Evolutionary conservation across 2,797 vertebrate genomes (phyloP).

Genomic region (Salmo trutta): DNA sequence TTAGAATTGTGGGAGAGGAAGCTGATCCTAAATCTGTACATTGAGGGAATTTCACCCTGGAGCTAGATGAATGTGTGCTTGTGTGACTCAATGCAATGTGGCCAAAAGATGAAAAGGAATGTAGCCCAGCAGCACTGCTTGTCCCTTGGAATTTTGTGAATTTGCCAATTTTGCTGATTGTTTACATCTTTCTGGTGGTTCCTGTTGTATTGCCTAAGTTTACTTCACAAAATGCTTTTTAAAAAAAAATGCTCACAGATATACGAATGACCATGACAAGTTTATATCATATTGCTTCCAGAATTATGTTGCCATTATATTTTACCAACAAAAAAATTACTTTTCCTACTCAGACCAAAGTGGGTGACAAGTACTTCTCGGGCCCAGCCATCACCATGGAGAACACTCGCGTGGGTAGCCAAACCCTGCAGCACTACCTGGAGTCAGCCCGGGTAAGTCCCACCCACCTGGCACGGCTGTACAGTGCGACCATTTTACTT

Average conservation of each 20-base stretch:
- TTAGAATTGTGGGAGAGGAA: too few species aligned
- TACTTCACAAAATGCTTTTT: neutral
- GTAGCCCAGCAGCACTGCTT: neutral
- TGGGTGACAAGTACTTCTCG: conserved; percentile 98
- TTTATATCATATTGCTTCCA: neutral
- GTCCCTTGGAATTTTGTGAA: neutral
- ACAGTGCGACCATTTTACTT: too few species aligned
- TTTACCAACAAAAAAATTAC: neutral
- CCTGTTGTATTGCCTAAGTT: neutral
- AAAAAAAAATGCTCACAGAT: neutral
- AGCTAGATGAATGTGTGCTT: neutral
- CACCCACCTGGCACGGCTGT: neutral
- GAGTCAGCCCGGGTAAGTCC: conserved; percentile 87
- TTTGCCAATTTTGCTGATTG: neutral
- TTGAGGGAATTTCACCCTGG: neutral
- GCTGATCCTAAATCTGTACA: neutral
- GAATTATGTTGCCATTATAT: neutral
- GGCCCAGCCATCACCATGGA: conserved; percentile 97
- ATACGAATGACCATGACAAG: neutral
- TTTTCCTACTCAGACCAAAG: conserved; percentile 81
- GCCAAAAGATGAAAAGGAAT: neutral
- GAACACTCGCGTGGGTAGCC: conserved; percentile 96
- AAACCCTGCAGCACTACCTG: conserved; percentile 96
- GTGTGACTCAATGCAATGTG: neutral
- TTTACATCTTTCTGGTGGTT: neutral